Evolutionary conservation across 2,888 invertebrate species (phyloP).

Genomic region (Nemapogon koenigi): DNA sequence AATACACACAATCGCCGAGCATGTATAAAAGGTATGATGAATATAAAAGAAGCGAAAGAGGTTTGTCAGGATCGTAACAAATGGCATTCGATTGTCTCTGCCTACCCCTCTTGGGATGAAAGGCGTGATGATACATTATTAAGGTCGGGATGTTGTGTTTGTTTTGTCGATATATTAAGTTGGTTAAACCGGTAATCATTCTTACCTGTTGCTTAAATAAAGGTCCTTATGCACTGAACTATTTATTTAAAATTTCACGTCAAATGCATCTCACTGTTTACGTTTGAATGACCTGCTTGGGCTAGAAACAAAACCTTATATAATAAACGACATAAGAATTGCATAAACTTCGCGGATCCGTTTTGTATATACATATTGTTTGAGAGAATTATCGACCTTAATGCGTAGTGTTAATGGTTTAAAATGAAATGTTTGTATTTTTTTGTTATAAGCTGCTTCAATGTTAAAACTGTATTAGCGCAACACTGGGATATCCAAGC

Average conservation of each 20-base stretch:
- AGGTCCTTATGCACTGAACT: not conserved
- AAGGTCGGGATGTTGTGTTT: no score
- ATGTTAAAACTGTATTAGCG: conserved; percentile 31
- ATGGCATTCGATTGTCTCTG: no score
- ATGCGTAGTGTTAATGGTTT: not conserved
- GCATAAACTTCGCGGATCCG: conserved; percentile 41
- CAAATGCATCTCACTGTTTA: conserved; percentile 43
- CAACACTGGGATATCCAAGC: conserved; percentile 54
- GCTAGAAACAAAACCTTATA: conserved; percentile 47
- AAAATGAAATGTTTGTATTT: not conserved
- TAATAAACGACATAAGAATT: conserved; percentile 60
- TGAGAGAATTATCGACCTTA: conserved; percentile 1
- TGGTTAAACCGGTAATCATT: no score
- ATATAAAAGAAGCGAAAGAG: no score
- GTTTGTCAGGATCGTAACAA: no score
- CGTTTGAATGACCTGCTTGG: conserved; percentile 37
- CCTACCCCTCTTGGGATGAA: no score
- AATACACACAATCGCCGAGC: no score
- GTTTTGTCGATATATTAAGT: no score
- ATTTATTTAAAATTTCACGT: conserved; percentile 26
- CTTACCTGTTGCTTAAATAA: not conserved
- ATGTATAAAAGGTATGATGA: no score
- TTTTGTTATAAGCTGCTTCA: conserved; percentile 30
- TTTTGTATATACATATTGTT: conserved; percentile 2
- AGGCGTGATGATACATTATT: no score